Evolutionary conservation across 2,797 vertebrate species (phyloP).

Genomic region (Synanceia verrucosa): DNA sequence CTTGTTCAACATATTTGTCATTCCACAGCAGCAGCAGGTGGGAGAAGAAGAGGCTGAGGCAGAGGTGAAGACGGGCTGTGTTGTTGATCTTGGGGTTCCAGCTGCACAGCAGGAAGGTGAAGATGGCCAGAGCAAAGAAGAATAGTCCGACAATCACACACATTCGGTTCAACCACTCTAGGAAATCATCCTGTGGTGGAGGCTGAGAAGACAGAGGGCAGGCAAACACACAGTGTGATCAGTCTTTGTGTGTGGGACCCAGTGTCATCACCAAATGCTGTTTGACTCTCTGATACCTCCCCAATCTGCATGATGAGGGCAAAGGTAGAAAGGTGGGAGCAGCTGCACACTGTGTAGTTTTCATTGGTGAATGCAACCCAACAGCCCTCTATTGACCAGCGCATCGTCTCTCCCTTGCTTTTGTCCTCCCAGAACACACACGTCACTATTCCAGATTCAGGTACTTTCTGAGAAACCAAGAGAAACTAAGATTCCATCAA

Average conservation of each 20-base stretch:
- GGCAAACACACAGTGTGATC: not conserved
- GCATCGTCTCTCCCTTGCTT: not conserved
- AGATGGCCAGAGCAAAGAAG: constrained; percentile 74
- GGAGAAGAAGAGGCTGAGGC: constrained; percentile 63
- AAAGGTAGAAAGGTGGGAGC: constrained; percentile 80
- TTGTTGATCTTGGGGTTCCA: constrained; percentile 82
- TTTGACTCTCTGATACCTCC: constrained; percentile 36
- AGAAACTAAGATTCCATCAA: not conserved
- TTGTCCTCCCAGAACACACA: constrained; percentile 78
- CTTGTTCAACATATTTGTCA: constrained; percentile 38
- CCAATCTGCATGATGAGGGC: constrained; percentile 77
- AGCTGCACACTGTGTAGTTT: constrained; percentile 76
- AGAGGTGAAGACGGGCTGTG: constrained; percentile 79
- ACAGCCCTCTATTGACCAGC: constrained; percentile 75
- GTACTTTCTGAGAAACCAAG: constrained; percentile 25
- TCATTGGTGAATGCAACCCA: constrained; percentile 47
- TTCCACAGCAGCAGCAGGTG: constrained; percentile 76
- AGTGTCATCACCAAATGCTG: not conserved
- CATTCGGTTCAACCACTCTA: constrained; percentile 69
- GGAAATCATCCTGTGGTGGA: constrained; percentile 35
- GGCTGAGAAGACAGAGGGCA: constrained; percentile 42
- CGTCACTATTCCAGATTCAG: constrained; percentile 54
- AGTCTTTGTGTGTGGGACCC: not conserved
- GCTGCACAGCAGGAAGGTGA: constrained; percentile 78
- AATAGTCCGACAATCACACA: constrained; percentile 69